Conservation (phyloP, 2,113 vertebrate species). For the Hirundichthys speculiger region DNA sequence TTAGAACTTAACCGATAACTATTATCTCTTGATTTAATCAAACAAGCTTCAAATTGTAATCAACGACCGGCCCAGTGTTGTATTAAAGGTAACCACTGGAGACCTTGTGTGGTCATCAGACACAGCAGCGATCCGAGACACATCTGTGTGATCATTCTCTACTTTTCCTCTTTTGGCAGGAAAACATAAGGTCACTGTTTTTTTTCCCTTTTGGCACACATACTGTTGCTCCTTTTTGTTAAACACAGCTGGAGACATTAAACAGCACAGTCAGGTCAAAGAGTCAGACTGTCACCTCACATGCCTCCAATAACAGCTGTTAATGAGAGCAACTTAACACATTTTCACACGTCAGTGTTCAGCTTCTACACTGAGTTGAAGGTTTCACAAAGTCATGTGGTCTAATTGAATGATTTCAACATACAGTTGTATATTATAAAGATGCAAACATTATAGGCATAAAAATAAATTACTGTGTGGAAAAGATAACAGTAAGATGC, state of each 20-base stretch:
- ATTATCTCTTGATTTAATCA: constrained; percentile 9
- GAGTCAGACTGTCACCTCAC: constrained; percentile 13
- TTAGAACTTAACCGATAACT: not conserved
- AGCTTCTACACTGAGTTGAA: too few relatives aligned
- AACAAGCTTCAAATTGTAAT: not conserved
- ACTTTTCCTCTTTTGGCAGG: not conserved
- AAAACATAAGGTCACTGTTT: constrained; percentile 20
- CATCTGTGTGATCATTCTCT: constrained; percentile 39
- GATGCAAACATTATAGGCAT: too few relatives aligned
- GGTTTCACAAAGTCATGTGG: too few relatives aligned
- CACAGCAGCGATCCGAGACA: constrained; percentile 6
- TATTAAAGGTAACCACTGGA: not conserved
- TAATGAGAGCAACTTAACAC: not conserved
- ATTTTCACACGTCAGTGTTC: not conserved
- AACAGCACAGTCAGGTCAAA: constrained; percentile 44
- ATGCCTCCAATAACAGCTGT: constrained; percentile 7
- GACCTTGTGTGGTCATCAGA: not conserved
- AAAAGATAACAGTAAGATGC: too few relatives aligned
- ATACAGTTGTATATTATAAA: too few relatives aligned
- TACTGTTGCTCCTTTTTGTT: not conserved
- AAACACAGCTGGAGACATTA: constrained; percentile 45
- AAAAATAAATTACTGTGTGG: too few relatives aligned
- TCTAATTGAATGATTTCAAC: too few relatives aligned
- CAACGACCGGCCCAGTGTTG: not conserved
- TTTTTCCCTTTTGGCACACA: constrained; percentile 26